Evolutionary conservation across 2,113 vertebrate species (phyloP).

Genomic region (Bufo bufo): DNA sequence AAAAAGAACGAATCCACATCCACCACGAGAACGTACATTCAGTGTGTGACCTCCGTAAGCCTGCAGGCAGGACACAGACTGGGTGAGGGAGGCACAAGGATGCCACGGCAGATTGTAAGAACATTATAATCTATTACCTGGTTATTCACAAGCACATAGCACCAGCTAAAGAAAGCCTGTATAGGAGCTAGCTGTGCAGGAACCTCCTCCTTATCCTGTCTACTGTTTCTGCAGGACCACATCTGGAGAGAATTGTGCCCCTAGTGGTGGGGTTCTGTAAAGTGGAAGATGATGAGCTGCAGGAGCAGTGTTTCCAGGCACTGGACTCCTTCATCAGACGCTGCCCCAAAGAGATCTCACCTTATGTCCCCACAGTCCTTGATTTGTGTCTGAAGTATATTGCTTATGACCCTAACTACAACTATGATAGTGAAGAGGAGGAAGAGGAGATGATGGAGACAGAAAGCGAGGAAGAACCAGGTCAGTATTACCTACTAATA

Average conservation of each 20-base stretch:
- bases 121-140: neutral
- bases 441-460: slow-evolving; percentile 85
- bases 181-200: too few relatives aligned
- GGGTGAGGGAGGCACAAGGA: slow-evolving; percentile 69
- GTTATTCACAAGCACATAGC: too few relatives aligned
- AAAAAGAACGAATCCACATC: slow-evolving; percentile 77
- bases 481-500: slow-evolving; percentile 60
- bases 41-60: slow-evolving; percentile 88
- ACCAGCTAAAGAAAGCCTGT: neutral
- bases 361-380: slow-evolving; percentile 82
- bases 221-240: slow-evolving; percentile 71
- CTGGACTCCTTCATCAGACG: slow-evolving; percentile 90
- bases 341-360: slow-evolving; percentile 90
- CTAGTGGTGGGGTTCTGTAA: slow-evolving; percentile 85
- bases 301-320: slow-evolving; percentile 92
- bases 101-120: neutral
- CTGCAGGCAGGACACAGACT: slow-evolving; percentile 90
- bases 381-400: slow-evolving; percentile 88
- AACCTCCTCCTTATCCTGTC: neutral
- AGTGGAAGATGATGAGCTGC: slow-evolving; percentile 89
- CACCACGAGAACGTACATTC: slow-evolving; percentile 86
- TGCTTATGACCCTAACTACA: slow-evolving; percentile 93
- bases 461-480: slow-evolving; percentile 84
- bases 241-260: slow-evolving; percentile 89
- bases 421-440: slow-evolving; percentile 85